Conservation (phyloP, 2,888 invertebrate species). For the Eupithecia subfuscata region DNA sequence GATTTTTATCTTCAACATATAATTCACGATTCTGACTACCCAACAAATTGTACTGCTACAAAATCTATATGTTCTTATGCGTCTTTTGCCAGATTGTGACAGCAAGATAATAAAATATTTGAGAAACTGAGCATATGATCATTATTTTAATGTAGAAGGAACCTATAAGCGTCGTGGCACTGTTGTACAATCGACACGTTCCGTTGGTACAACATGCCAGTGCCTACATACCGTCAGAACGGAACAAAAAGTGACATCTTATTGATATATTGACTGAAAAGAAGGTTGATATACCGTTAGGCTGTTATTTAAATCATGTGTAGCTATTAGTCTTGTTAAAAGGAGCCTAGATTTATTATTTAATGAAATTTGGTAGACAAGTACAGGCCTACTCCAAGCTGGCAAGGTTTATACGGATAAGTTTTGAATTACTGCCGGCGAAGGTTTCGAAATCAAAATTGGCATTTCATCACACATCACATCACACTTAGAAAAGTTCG, state of each 20-base stretch:
- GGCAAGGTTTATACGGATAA: background rate
- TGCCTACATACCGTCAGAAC: conserved; percentile 41
- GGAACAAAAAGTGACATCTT: conserved; percentile 73
- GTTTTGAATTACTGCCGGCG: background rate
- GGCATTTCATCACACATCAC: background rate
- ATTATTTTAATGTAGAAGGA: background rate
- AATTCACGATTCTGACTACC: background rate
- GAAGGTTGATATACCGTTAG: conserved; percentile 67
- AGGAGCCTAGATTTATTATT: conserved; percentile 25
- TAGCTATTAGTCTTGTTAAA: conserved; percentile 66
- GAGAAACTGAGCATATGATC: background rate
- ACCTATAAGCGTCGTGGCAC: conserved; percentile 15
- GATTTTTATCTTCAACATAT: background rate
- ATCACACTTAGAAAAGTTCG: background rate
- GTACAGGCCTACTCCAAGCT: background rate
- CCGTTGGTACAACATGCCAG: conserved; percentile 61
- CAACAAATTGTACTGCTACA: background rate
- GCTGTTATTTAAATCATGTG: conserved; percentile 73
- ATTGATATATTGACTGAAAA: conserved; percentile 77
- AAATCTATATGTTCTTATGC: background rate
- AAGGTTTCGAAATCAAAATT: background rate
- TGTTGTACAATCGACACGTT: conserved; percentile 47
- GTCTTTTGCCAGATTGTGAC: background rate
- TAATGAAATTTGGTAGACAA: background rate
- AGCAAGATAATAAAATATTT: background rate